Evolutionary conservation across 2,113 vertebrate genomes (phyloP), one percentile per base, ranked within the genome.

Genomic region (Scartelaos histophorus): DNA sequence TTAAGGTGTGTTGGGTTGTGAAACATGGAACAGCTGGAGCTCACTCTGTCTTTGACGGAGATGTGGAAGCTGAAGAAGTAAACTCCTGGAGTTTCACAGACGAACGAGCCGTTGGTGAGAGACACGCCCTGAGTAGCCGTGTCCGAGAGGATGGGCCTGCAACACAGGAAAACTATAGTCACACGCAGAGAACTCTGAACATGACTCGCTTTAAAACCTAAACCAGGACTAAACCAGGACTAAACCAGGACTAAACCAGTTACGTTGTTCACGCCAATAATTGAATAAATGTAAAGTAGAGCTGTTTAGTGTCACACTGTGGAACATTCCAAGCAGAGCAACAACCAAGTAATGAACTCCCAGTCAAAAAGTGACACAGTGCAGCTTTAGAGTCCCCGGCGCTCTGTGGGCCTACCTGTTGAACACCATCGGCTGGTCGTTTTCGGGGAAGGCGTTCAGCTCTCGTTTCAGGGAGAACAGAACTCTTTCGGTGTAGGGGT

Each of bases 61-160:
- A 86, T 0, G 64, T 91, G 88, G 71, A 76, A 91, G 45, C 80
- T 85, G 82, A 91, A 87, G 87, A 85, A 91, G 25, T 91, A 85
- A 12, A 89, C 2, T 4, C 89, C 89, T 60, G 43, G 65, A 51
- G 22, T 0, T 35, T 0, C 0, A 6, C 83, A 75, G 0, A 1
- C n/a, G 54, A 83, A 91, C 0, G 35, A 29, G 2, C 82, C 76
- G 0, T 86, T 38, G 2, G 1, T 54, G 75, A 89, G 71, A 0
- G 51, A 54, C 19, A 54, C 51, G 51, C 3, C 78, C 29, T 0
- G n/a, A 38, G 67, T 21, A 38, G 1, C 71, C 70, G 76, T 47
- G 0, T 65, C 29, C 0, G 76, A 15, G 19, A 66, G 1, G 25
- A 87, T 62, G 0, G 19, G 2, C 0, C 89, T 90, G 79, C 11